Percentiles rank a stretch among this genome's conserved stretches.
Conservation (phyloP, 2,888 invertebrate species). For the Amphipyra berbera region DNA sequence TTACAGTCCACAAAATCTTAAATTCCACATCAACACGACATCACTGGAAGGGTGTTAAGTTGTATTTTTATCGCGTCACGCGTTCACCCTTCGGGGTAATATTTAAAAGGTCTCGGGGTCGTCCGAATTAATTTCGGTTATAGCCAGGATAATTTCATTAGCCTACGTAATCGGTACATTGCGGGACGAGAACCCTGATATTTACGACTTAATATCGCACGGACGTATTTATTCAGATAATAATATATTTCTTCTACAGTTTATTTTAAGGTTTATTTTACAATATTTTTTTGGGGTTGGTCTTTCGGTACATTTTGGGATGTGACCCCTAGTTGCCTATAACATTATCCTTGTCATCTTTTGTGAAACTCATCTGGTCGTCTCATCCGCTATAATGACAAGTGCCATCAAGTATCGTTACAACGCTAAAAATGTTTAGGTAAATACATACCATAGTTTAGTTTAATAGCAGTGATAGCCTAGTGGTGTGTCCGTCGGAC, state of each 20-base stretch:
- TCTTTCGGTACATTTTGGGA: slow-evolving; percentile 20
- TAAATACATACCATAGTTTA: slow-evolving; percentile 11
- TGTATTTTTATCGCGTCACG: slow-evolving; percentile 69
- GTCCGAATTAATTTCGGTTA: slow-evolving; percentile 79
- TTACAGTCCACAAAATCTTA: slow-evolving; percentile 22
- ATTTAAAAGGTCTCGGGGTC: slow-evolving; percentile 75
- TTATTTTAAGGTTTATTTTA: slow-evolving; percentile 27
- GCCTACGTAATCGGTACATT: slow-evolving; percentile 65
- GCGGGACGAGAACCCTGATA: slow-evolving; percentile 64
- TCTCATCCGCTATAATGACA: slow-evolving; percentile 39
- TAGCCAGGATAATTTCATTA: slow-evolving; percentile 82
- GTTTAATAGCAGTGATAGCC: too few relatives aligned
- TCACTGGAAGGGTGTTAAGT: slow-evolving; percentile 52
- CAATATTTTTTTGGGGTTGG: slow-evolving; percentile 24
- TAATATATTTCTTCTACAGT: slow-evolving; percentile 39
- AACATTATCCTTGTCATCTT: slow-evolving; percentile 48
- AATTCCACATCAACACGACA: slow-evolving; percentile 39
- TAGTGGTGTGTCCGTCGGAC: too few relatives aligned
- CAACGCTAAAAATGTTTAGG: slow-evolving; percentile 16
- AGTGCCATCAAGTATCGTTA: slow-evolving; percentile 35
- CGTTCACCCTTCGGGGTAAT: slow-evolving; percentile 66
- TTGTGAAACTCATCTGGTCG: slow-evolving; percentile 35
- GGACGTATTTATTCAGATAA: slow-evolving; percentile 62
- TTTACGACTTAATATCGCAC: slow-evolving; percentile 77
- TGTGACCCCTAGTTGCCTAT: slow-evolving; percentile 42